Percentiles rank a stretch among this genome's conserved stretches.
phyloP scores from a whole-genome alignment of 2,113 vertebrate genomes.

The Morone chrysops region DNA sequence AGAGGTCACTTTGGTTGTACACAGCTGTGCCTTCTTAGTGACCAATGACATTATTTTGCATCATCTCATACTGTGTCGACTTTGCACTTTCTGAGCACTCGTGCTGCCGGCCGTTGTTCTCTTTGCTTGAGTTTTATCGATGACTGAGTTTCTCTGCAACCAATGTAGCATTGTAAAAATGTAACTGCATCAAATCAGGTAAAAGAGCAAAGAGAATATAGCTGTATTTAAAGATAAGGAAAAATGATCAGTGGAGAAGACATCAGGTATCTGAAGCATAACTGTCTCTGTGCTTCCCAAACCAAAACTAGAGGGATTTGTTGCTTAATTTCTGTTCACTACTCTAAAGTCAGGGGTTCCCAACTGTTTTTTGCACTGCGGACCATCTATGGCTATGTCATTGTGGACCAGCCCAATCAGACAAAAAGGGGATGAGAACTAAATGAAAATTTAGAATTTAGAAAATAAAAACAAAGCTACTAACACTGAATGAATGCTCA shows the following conservation, averaged over 20 bases:
- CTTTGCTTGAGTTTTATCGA: slow-evolving; percentile 66
- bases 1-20: slow-evolving; percentile 74
- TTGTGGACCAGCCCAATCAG: slow-evolving; percentile 14
- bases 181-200: slow-evolving; percentile 79
- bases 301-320: slow-evolving; percentile 59
- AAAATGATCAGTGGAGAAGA: slow-evolving; percentile 35
- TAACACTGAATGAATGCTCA: slow-evolving; percentile 4
- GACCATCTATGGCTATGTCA: not conserved
- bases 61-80: slow-evolving; percentile 66
- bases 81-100: slow-evolving; percentile 75
- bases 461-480: not conserved
- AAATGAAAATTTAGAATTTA: not conserved
- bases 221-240: slow-evolving; percentile 33
- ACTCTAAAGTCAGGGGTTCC: slow-evolving; percentile 43
- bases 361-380: slow-evolving; percentile 26
- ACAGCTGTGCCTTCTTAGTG: slow-evolving; percentile 63
- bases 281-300: slow-evolving; percentile 58
- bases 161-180: slow-evolving; percentile 84
- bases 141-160: slow-evolving; percentile 75
- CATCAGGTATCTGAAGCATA: slow-evolving; percentile 54
- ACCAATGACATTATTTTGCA: slow-evolving; percentile 81
- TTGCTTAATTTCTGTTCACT: slow-evolving; percentile 43
- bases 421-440: not conserved
- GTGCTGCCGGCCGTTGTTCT: slow-evolving; percentile 64
- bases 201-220: slow-evolving; percentile 68